Percentiles rank a stretch among this genome's conserved stretches.
phyloP scores from a whole-genome alignment of 2,888 invertebrate genomes.

The Dione vanillae region DNA sequence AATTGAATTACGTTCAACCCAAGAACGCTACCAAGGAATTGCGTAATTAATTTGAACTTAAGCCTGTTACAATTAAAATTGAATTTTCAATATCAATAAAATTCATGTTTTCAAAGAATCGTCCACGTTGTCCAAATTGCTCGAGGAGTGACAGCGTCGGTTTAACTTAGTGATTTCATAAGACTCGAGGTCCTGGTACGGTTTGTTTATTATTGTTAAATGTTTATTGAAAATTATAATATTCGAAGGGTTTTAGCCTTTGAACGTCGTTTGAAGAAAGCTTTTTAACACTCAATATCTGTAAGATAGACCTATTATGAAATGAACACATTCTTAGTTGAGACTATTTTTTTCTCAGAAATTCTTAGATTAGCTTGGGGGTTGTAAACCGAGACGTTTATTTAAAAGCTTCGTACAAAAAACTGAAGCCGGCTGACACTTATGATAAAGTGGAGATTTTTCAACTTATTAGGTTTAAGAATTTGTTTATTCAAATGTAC shows the following conservation, averaged over 20 bases:
- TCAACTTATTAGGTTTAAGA: conserved; percentile 26
- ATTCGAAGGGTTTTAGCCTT: background rate
- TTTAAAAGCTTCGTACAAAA: conserved; percentile 56
- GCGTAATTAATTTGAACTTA: conserved; percentile 41
- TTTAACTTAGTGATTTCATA: conserved; percentile 67
- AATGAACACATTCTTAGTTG: no score
- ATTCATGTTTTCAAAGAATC: conserved; percentile 53
- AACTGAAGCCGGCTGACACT: conserved; percentile 38
- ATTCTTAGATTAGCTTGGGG: conserved; percentile 57
- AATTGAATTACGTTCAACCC: conserved; percentile 10
- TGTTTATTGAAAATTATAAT: conserved; percentile 13
- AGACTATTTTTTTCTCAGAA: conserved; percentile 40
- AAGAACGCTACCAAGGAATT: conserved; percentile 18
- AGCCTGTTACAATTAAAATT: conserved; percentile 41
- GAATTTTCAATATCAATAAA: conserved; percentile 42
- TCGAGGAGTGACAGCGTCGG: conserved; percentile 62
- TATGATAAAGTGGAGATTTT: conserved; percentile 34
- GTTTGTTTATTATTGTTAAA: conserved; percentile 50
- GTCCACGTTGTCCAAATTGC: conserved; percentile 59
- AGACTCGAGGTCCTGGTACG: conserved; percentile 53
- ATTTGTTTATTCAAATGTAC: conserved; percentile 32
- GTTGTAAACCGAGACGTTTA: conserved; percentile 61
- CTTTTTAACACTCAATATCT: no score
- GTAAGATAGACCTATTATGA: no score
- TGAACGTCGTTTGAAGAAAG: no score